These are phyloP conservation scores for Pristis pectinata DNA, from an alignment of 2,797 vertebrate species.

Conservation along the genomic window DNA sequence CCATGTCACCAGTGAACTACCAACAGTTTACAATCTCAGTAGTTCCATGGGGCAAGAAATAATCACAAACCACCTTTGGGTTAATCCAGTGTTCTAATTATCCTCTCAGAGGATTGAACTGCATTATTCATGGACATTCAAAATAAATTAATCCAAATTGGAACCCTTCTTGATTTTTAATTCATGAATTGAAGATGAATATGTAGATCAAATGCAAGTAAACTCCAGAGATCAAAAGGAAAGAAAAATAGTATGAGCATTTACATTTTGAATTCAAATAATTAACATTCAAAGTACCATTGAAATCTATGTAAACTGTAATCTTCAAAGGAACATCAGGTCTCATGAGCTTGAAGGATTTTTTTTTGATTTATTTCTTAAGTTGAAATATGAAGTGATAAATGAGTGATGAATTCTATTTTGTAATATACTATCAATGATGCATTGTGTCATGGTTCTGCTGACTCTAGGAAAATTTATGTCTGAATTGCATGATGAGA, in stretches of 20 bases:
- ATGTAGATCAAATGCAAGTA: slow-evolving; percentile 16
- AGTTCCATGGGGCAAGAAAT: background rate
- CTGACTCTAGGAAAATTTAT: background rate
- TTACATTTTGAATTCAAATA: slow-evolving; percentile 26
- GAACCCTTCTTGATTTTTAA: slow-evolving; percentile 23
- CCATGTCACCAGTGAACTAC: background rate
- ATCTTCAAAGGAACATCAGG: slow-evolving; percentile 32
- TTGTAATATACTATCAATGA: slow-evolving; percentile 23
- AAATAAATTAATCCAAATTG: slow-evolving; percentile 32
- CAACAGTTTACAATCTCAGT: background rate
- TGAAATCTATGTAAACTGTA: slow-evolving; percentile 27
- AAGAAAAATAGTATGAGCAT: background rate
- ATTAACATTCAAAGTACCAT: slow-evolving; percentile 32
- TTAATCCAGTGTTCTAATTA: slow-evolving; percentile 32
- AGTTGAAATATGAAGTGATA: background rate
- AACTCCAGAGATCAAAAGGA: slow-evolving; percentile 32
- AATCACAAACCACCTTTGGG: background rate
- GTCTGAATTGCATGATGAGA: background rate
- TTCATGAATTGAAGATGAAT: slow-evolving; percentile 35
- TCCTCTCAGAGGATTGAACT: slow-evolving; percentile 17
- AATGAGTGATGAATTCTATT: slow-evolving; percentile 34
- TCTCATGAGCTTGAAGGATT: slow-evolving; percentile 10
- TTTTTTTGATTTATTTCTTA: slow-evolving; percentile 20
- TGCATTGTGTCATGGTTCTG: slow-evolving; percentile 32
- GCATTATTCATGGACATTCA: slow-evolving; percentile 29